Base-by-base conservation (phyloP, 2,797 vertebrate genomes). In the Syngnathus rostellatus region DNA sequence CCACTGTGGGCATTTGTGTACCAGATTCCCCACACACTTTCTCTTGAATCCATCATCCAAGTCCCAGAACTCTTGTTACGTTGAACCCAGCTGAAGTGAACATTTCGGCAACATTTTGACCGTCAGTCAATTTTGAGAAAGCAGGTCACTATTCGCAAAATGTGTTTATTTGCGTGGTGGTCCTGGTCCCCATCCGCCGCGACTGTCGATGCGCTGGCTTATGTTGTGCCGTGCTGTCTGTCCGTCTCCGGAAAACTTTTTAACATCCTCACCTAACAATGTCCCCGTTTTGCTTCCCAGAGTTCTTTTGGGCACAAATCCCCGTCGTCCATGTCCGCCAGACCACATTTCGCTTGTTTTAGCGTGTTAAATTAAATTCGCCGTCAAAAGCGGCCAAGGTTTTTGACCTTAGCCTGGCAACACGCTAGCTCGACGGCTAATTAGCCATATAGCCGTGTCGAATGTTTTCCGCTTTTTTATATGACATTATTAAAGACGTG, bases 351-450 rank as follows among this genome's bases (percentile, higher is more conserved):
- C 66, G 16, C 57, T 19, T 54, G 65, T 3, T 19, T 4, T 1
- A 48, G 68, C 66, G 55, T 72, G 31, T 69, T 74, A 48, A 25
- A 71, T 76, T 69, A 72, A 76, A 54, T 78, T 83, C 74, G 80
- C 84, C 79, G 76, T 77, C 78, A 82, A 31, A 48, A 76, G 54
- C 71, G 74, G 70, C 63, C 77, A 57, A 85, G 84, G 79, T 83
- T 85, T 76, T 86, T 88, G 87, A 88, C 86, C 87, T 87, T 88
- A 88, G 87, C 85, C 59, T 86, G 79, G 70, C 82, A 86, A 70
- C 78, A 75, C 71, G 81, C 78, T 76, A 83, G 73, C 71, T 48
- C 6, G 14, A 25, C 6, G 31, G 55, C 55, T 57, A 57, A 57
- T 31, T 51, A 51, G 50, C 50, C 50, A 51, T 19, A 19, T 51